phyloP scores from a whole-genome alignment of 2,888 invertebrate genomes.

The Pristionchus arcanus region DNA sequence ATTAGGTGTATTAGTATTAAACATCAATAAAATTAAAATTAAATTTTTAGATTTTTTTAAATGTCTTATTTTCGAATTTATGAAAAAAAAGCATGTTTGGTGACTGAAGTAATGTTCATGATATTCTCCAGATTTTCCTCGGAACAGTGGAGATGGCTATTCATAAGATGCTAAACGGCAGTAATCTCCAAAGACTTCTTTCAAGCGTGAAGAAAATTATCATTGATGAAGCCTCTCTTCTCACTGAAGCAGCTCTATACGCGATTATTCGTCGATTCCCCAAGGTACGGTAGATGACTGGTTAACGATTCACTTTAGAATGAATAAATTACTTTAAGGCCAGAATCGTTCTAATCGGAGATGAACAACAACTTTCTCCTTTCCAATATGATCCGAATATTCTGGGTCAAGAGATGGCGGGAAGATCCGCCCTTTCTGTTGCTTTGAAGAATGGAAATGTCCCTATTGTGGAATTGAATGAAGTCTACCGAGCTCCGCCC shows the following conservation, averaged over 20 bases:
- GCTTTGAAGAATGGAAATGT: constrained; percentile 14
- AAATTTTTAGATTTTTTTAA: no score
- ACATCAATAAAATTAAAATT: no score
- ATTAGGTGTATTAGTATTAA: no score
- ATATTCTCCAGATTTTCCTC: neutral
- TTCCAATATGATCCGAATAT: neutral
- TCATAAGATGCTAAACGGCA: neutral
- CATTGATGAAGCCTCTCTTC: neutral
- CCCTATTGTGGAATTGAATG: neutral
- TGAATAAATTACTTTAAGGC: no score
- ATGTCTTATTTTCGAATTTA: no score
- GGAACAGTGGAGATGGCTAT: neutral
- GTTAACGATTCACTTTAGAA: no score
- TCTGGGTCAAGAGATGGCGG: constrained; percentile 9
- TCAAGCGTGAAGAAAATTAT: neutral
- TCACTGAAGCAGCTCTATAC: constrained; percentile 11
- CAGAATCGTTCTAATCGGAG: constrained; percentile 12
- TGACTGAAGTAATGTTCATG: no score
- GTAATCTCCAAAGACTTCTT: neutral
- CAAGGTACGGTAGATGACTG: neutral
- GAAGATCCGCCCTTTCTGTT: neutral
- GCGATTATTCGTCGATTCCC: neutral
- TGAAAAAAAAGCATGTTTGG: no score
- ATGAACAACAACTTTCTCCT: neutral
- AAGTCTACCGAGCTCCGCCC: constrained; percentile 22